These are phyloP conservation scores for Latrodectus elegans DNA, from an alignment of 2,888 invertebrate species.

Conservation along the genomic window DNA sequence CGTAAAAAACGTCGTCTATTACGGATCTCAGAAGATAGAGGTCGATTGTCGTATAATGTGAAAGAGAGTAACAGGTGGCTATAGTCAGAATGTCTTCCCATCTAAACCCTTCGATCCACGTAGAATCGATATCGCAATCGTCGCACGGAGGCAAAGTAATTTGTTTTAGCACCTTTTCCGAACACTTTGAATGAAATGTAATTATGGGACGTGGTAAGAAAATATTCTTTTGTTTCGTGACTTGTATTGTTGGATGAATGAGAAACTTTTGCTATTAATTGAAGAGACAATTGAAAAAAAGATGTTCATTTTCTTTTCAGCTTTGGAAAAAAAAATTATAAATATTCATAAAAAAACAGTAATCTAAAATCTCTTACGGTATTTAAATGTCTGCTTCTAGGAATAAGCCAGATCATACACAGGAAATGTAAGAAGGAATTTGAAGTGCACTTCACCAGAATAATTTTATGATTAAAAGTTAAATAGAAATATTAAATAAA, in stretches of 20 bases:
- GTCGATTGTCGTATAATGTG: constrained; percentile 25
- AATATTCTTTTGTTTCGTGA: background rate
- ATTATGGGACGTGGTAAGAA: background rate
- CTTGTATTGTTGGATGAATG: background rate
- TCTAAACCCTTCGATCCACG: constrained; percentile 30
- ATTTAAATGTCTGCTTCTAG: too few relatives aligned
- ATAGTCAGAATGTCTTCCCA: constrained; percentile 30
- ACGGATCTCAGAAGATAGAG: constrained; percentile 5
- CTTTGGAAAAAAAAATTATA: too few relatives aligned
- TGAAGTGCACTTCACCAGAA: too few relatives aligned
- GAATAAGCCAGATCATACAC: too few relatives aligned
- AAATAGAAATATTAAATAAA: too few relatives aligned
- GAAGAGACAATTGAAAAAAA: too few relatives aligned
- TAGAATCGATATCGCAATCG: constrained; percentile 31
- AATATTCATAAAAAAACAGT: too few relatives aligned
- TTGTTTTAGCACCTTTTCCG: background rate
- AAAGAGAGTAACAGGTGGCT: constrained; percentile 35
- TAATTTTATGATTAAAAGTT: too few relatives aligned
- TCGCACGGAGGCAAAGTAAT: constrained; percentile 2
- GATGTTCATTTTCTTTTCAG: too few relatives aligned
- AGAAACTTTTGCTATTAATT: background rate
- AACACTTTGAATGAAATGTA: background rate
- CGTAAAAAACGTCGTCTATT: constrained; percentile 25
- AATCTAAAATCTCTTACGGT: too few relatives aligned
- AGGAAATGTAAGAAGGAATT: too few relatives aligned